A percentile compares a stretch with the other conserved stretches of the same genome.
These are phyloP conservation scores for Hydrotaea diabolus DNA, from an alignment of 2,888 invertebrate species.

Conservation along the genomic window DNA sequence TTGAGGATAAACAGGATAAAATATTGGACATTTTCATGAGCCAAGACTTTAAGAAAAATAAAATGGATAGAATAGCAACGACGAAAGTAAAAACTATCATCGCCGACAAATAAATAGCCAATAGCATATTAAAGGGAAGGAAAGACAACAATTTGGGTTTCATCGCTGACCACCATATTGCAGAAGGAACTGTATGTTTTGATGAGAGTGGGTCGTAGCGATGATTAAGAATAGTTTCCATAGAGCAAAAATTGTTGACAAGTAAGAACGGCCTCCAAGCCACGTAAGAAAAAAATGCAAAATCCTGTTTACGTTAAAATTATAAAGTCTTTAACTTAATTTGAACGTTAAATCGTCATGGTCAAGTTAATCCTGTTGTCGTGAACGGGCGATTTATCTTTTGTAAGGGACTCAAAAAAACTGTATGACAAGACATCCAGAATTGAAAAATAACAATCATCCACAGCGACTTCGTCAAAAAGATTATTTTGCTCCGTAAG, in stretches of 20 bases:
- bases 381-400: too few relatives aligned
- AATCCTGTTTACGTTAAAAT: slow-evolving; percentile 57
- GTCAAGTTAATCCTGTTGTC: too few relatives aligned
- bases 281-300: slow-evolving; percentile 50
- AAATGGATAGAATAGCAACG: not conserved
- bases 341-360: too few relatives aligned
- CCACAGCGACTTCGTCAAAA: too few relatives aligned
- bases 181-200: too few relatives aligned
- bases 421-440: too few relatives aligned
- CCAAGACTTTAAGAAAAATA: slow-evolving; percentile 9
- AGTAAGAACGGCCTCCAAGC: slow-evolving; percentile 57
- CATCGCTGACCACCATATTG: too few relatives aligned
- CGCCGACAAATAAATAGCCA: slow-evolving; percentile 32
- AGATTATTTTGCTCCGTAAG: not conserved
- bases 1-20: slow-evolving; percentile 12
- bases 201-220: not conserved
- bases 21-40: not conserved
- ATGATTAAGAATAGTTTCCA: slow-evolving; percentile 25
- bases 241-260: slow-evolving; percentile 27
- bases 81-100: slow-evolving; percentile 31
- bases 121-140: slow-evolving; percentile 28
- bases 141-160: slow-evolving; percentile 34
- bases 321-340: not conserved
- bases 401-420: too few relatives aligned
- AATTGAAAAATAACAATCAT: too few relatives aligned